Conservation (phyloP, 2,888 invertebrate species). For the Tigriopus californicus region DNA sequence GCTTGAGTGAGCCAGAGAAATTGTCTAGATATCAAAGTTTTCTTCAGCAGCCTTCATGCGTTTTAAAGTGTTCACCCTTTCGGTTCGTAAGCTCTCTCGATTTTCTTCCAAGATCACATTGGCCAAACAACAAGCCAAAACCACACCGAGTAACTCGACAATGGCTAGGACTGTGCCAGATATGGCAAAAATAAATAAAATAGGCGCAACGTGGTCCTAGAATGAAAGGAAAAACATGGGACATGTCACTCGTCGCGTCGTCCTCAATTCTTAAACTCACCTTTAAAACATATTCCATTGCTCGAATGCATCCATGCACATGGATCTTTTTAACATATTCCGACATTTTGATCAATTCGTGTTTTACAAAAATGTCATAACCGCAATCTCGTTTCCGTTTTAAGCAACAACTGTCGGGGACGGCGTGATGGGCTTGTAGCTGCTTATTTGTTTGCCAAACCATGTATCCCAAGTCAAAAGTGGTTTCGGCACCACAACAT, state of each 20-base stretch:
- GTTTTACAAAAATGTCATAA: background rate
- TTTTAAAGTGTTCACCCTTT: too few relatives aligned
- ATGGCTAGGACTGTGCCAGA: background rate
- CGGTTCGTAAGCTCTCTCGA: background rate
- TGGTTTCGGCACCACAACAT: background rate
- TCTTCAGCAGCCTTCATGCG: too few relatives aligned
- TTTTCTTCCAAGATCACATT: background rate
- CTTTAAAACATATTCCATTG: background rate
- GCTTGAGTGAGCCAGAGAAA: too few relatives aligned
- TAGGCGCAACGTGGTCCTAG: background rate
- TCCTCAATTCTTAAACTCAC: background rate
- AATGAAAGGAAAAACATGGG: background rate
- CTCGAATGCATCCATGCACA: background rate
- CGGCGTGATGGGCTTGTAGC: background rate
- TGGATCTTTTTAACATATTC: background rate
- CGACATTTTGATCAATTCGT: background rate
- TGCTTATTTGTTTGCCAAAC: background rate
- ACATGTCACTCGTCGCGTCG: background rate
- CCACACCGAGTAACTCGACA: background rate
- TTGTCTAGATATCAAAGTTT: too few relatives aligned
- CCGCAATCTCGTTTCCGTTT: background rate
- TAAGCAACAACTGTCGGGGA: background rate
- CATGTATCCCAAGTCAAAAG: constrained; percentile 5
- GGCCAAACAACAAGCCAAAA: background rate
- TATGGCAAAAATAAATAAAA: background rate